Conservation (phyloP, 2,888 invertebrate genomes). For the Meiosimyza decipiens region DNA sequence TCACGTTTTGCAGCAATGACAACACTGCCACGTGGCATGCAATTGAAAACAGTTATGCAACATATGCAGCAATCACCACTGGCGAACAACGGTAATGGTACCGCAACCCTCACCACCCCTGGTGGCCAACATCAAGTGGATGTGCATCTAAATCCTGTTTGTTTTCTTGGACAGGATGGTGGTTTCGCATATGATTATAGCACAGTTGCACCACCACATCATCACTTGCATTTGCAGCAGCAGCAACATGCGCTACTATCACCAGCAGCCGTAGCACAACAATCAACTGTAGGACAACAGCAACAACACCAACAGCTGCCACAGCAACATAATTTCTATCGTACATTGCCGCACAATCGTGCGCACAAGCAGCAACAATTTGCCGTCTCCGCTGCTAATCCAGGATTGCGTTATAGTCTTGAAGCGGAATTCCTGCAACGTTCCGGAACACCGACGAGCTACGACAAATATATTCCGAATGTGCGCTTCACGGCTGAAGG, state of each 20-base stretch:
- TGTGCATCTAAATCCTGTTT: slow-evolving; percentile 80
- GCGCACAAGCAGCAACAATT: slow-evolving; percentile 61
- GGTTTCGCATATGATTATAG: slow-evolving; percentile 73
- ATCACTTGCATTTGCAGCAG: slow-evolving; percentile 48
- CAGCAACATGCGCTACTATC: slow-evolving; percentile 47
- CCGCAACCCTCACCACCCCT: not conserved
- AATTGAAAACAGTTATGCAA: slow-evolving; percentile 64
- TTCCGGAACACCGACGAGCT: slow-evolving; percentile 66
- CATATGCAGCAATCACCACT: slow-evolving; percentile 41
- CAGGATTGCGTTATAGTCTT: slow-evolving; percentile 71
- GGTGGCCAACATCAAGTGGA: slow-evolving; percentile 74
- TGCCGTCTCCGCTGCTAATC: slow-evolving; percentile 68
- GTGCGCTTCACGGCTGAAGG: slow-evolving; percentile 84
- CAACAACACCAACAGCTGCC: slow-evolving; percentile 51
- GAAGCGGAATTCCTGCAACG: slow-evolving; percentile 75
- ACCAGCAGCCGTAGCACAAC: slow-evolving; percentile 40
- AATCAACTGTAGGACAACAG: slow-evolving; percentile 49
- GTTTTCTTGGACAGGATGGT: slow-evolving; percentile 81
- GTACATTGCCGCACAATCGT: slow-evolving; percentile 82
- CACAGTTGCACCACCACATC: slow-evolving; percentile 47
- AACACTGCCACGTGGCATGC: slow-evolving; percentile 69
- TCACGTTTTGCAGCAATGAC: slow-evolving; percentile 68
- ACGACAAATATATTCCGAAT: slow-evolving; percentile 70
- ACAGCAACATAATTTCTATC: slow-evolving; percentile 71
- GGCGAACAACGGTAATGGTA: not conserved